Evolutionary conservation across 2,797 vertebrate species (phyloP).

Genomic region (Tinamus major): DNA sequence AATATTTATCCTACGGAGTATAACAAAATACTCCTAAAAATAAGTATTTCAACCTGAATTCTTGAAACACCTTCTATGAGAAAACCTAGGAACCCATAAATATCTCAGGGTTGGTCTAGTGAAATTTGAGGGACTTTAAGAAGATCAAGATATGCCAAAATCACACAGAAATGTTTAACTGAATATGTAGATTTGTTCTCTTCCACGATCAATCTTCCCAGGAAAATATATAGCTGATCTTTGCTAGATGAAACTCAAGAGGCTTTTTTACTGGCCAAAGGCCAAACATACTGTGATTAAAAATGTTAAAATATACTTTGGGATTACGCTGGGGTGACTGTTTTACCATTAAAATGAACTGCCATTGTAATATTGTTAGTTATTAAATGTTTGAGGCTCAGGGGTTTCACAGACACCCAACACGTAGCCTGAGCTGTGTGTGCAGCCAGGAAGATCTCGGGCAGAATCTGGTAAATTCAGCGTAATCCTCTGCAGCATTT

Average conservation of each 20-base stretch:
- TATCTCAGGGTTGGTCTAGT: rapidly evolving
- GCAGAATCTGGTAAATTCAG: not conserved
- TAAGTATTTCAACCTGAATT: not conserved
- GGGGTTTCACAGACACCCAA: not conserved
- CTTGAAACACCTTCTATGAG: not conserved
- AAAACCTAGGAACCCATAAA: not conserved
- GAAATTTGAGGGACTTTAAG: not conserved
- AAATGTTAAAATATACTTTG: not conserved
- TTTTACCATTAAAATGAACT: not conserved
- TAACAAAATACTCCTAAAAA: not conserved
- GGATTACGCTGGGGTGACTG: not conserved
- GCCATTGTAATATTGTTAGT: not conserved
- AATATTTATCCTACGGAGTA: not conserved
- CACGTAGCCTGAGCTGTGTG: not conserved
- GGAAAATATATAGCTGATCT: not conserved
- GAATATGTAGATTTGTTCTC: not conserved
- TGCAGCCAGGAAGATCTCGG: rapidly evolving
- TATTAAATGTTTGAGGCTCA: not conserved
- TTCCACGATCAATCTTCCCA: not conserved
- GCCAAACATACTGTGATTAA: not conserved
- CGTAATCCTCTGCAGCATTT: not conserved
- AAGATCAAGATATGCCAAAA: not conserved
- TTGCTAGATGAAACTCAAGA: rapidly evolving
- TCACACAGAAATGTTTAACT: not conserved
- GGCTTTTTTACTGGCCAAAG: not conserved